These are phyloP conservation scores for Oligia fasciuncula DNA, from an alignment of 2,888 invertebrate genomes.

Conservation along the genomic window DNA sequence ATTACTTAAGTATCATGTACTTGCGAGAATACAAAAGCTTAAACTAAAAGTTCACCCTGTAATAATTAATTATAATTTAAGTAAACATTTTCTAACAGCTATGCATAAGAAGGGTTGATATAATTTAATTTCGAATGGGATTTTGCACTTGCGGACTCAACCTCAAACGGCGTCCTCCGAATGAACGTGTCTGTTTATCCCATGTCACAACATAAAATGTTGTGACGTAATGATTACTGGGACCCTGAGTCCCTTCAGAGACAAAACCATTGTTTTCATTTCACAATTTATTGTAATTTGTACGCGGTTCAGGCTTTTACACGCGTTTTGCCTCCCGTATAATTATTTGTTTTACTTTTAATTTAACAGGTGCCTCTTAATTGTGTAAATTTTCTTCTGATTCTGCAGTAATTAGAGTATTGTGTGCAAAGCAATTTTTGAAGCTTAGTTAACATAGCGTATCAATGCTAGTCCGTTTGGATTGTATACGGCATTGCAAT, in stretches of 20 bases:
- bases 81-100: conserved; percentile 50
- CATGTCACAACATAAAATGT: conserved; percentile 66
- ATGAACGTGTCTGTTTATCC: conserved; percentile 70
- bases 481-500: conserved; percentile 64
- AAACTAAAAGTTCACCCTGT: conserved; percentile 18
- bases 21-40: conserved; percentile 34
- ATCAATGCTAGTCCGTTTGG: conserved; percentile 37
- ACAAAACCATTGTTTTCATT: conserved; percentile 68
- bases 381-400: conserved; percentile 54
- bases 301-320: conserved; percentile 61
- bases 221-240: conserved; percentile 73
- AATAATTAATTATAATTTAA: conserved; percentile 42
- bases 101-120: conserved; percentile 53
- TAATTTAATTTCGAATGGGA: conserved; percentile 61
- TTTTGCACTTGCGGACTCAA: conserved; percentile 55
- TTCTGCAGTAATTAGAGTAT: conserved; percentile 41
- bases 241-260: conserved; percentile 69
- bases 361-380: conserved; percentile 55
- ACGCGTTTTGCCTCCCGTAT: conserved; percentile 42
- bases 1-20: background rate
- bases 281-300: conserved; percentile 66
- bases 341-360: conserved; percentile 57
- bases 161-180: conserved; percentile 60
- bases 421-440: conserved; percentile 5
- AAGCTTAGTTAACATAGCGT: conserved; percentile 9